Evolutionary conservation across 1,140 invertebrate genomes (phyloP).

Genomic region (Diorhabda carinulata): DNA sequence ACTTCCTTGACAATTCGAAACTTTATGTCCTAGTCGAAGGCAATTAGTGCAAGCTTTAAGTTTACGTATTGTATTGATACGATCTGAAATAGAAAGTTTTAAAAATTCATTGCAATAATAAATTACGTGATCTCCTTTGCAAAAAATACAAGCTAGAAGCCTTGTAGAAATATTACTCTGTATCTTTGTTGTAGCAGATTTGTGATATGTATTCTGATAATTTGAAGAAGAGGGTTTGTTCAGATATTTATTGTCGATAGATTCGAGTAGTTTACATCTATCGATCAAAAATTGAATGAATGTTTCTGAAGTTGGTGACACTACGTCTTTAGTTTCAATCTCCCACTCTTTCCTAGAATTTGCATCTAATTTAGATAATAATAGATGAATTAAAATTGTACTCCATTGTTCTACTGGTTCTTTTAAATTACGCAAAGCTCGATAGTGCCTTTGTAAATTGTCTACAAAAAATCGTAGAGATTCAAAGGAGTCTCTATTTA

Average conservation of each 20-base stretch:
- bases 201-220: background rate
- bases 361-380: constrained; percentile 19
- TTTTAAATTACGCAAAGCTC: constrained; percentile 31
- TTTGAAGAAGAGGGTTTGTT: background rate
- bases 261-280: constrained; percentile 20
- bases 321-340: constrained; percentile 16
- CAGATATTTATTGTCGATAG: constrained; percentile 13
- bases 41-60: constrained; percentile 19
- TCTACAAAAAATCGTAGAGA: constrained; percentile 29
- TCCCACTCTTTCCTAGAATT: constrained; percentile 20
- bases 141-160: constrained; percentile 12
- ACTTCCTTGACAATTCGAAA: constrained; percentile 1
- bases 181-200: background rate
- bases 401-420: constrained; percentile 36
- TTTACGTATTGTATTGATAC: constrained; percentile 12
- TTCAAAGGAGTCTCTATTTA: constrained; percentile 28
- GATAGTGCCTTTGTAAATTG: constrained; percentile 19
- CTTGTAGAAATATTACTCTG: background rate
- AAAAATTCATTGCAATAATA: constrained; percentile 17
- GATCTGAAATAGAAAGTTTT: constrained; percentile 2
- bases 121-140: constrained; percentile 18
- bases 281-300: constrained; percentile 20
- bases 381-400: constrained; percentile 30
- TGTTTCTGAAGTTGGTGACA: constrained; percentile 17
- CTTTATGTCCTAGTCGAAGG: background rate